Base-by-base conservation (phyloP, 2,797 vertebrate genomes). In the Aselliscus stoliczkanus region DNA sequence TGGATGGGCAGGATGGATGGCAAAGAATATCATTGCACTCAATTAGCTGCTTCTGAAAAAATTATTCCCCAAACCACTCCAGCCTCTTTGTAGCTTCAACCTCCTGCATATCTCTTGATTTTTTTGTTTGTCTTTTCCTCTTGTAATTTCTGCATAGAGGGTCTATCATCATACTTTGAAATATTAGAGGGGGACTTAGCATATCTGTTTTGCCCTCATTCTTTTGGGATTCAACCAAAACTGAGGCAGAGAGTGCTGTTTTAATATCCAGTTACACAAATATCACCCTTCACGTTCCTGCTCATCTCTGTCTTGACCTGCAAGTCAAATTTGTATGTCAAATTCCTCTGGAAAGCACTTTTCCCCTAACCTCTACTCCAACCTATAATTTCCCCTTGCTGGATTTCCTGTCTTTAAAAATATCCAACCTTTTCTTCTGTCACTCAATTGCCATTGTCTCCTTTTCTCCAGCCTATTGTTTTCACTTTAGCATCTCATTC, bases 151-250 rank as follows among this genome's bases (percentile, higher is more conserved):
- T 47, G 1, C 10, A 34, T 1, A 80, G 34, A 54, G 34, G 4
- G 25, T 82, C 52, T 39, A 64, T n/a, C 39, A 29, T 29, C 65
- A 83, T 50, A 72, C 56, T 84, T 83, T 34, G 29, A 94, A 73
- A 54, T 50, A 70, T 15, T 44, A 70, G 87, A 60, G 21, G 13
- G 37, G 2, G n/a, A 3, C 12, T 73, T 89, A 39, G 27, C 17
- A 44, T 21, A 20, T 39, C 42, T 17, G 5, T 21, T 72, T 50
- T 81, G 18, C 25, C 42, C 13, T 80, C 34, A 27, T 56, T 39
- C 23, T 79, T 52, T 52, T 39, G 50, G 23, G 4, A 7, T 85
- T 84, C 47, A 25, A 12, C 1, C 20, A 60, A 60, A 47, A 86
- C 13, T 34, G 44, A 76, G 21, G 5, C 20, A 27, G 27, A 81